Conservation (phyloP, 2,113 vertebrate species). For the Aphyosemion australe region DNA sequence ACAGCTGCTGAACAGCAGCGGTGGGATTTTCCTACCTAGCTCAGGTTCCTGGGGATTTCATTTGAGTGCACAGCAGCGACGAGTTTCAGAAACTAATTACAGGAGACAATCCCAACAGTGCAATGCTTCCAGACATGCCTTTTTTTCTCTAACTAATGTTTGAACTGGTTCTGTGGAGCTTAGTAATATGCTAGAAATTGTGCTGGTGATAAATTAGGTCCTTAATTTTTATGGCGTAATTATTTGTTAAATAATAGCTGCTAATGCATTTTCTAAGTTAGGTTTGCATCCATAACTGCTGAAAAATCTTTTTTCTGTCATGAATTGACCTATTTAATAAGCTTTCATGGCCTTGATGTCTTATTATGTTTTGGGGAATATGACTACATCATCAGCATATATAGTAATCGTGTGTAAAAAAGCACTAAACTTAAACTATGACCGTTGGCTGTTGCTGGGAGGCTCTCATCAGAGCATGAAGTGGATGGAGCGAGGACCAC, state of each 20-base stretch:
- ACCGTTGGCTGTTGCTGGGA: too few species aligned
- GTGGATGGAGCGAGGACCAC: too few species aligned
- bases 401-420: too few species aligned
- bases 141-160: not conserved
- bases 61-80: not conserved
- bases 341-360: too few species aligned
- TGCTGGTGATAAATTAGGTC: not conserved
- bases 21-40: not conserved
- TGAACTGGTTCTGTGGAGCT: not conserved
- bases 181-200: not conserved
- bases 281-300: too few species aligned
- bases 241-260: not conserved
- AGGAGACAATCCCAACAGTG: not conserved
- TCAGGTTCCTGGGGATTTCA: not conserved
- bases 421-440: too few species aligned
- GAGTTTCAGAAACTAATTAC: slow-evolving; percentile 1
- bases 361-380: too few species aligned
- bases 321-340: too few species aligned
- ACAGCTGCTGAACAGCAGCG: not conserved
- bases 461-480: too few species aligned
- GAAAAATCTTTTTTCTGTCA: too few species aligned
- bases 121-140: not conserved
- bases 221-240: not conserved
- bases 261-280: too few species aligned
- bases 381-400: too few species aligned